Conservation (phyloP, 2,888 invertebrate species). For the Phasia obesa region DNA sequence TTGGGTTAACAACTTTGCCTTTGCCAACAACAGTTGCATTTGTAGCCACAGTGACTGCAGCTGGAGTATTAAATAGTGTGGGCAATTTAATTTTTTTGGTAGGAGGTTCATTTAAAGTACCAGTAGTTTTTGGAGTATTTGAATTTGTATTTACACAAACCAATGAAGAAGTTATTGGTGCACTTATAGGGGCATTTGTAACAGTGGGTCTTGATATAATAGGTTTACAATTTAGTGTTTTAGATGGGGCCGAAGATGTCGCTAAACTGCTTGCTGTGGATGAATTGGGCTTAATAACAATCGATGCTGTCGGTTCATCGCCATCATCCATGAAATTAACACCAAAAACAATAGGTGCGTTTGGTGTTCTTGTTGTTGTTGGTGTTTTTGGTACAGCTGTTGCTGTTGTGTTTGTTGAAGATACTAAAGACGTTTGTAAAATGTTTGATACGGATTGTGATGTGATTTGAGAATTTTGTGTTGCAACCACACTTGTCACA, state of each 20-base stretch:
- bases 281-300: slow-evolving; percentile 71
- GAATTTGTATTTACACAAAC: neutral
- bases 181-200: neutral
- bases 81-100: slow-evolving; percentile 30
- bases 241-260: neutral
- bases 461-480: slow-evolving; percentile 68
- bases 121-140: neutral
- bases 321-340: slow-evolving; percentile 70
- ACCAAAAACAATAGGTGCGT: slow-evolving; percentile 68
- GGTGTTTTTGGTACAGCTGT: neutral
- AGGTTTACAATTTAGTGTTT: neutral
- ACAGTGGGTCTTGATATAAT: neutral
- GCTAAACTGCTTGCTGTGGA: slow-evolving; percentile 1
- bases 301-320: slow-evolving; percentile 72
- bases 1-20: slow-evolving; percentile 19
- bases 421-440: neutral
- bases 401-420: neutral
- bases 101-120: neutral
- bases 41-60: neutral
- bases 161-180: neutral
- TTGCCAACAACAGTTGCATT: neutral
- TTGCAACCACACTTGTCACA: slow-evolving; percentile 57
- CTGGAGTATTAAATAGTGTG: slow-evolving; percentile 9
- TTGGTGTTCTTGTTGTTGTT: neutral
- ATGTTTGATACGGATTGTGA: neutral